Evolutionary conservation across 2,113 vertebrate species (phyloP).

Genomic region (Mobula hypostoma): DNA sequence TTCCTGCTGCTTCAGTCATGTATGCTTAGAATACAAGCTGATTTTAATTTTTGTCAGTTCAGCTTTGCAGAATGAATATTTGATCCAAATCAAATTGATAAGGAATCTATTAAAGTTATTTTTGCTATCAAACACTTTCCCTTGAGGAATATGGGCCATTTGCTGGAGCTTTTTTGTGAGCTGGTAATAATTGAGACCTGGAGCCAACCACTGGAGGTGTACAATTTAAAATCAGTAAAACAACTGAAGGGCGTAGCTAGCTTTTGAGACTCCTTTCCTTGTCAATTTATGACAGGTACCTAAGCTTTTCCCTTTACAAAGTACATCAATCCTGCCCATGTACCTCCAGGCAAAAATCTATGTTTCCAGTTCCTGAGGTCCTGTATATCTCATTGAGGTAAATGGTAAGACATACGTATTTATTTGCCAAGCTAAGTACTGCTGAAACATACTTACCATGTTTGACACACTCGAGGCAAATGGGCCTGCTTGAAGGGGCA

Average conservation of each 20-base stretch:
- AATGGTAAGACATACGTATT: neutral
- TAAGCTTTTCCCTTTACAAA: neutral
- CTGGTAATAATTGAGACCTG: neutral
- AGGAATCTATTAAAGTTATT: neutral
- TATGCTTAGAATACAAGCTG: neutral
- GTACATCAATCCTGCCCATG: neutral
- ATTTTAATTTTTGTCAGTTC: neutral
- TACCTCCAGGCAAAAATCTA: neutral
- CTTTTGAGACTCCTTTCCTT: too few relatives aligned
- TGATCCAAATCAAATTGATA: neutral
- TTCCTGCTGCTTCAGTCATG: neutral
- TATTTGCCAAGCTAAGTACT: neutral
- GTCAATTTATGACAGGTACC: neutral
- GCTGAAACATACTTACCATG: too few relatives aligned
- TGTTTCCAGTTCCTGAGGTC: neutral
- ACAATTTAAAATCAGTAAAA: neutral
- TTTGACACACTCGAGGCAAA: too few relatives aligned
- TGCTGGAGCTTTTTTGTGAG: neutral
- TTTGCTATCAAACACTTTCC: neutral
- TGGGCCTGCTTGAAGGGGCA: too few relatives aligned
- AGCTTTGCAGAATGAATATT: neutral
- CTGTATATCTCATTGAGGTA: neutral
- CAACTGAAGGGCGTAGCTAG: neutral
- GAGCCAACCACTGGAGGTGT: neutral
- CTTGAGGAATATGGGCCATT: neutral